Conservation (phyloP, 2,113 vertebrate genomes). For the Cygnus buccinator region DNA sequence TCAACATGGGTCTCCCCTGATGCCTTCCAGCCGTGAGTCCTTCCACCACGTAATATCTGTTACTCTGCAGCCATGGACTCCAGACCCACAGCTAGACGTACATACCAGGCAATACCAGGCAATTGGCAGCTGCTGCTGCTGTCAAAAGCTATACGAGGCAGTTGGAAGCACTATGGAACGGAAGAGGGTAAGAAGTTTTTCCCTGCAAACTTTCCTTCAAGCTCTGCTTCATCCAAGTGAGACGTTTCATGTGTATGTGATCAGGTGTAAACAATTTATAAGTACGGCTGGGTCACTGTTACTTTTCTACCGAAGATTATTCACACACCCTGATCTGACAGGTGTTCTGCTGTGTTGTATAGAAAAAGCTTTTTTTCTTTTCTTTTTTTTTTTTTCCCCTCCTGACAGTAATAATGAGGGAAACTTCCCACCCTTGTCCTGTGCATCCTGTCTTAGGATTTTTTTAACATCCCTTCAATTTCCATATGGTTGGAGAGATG, state of each 20-base stretch:
- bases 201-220: neutral
- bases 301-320: slow-evolving; percentile 12
- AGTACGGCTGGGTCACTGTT: neutral
- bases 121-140: neutral
- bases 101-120: neutral
- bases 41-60: neutral
- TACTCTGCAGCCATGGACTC: neutral
- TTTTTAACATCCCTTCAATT: slow-evolving; percentile 50
- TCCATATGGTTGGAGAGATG: slow-evolving; percentile 60
- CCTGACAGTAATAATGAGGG: neutral
- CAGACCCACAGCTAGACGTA: neutral
- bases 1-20: neutral
- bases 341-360: neutral
- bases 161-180: neutral
- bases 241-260: neutral
- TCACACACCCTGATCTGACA: neutral
- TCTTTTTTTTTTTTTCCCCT: neutral
- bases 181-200: neutral
- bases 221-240: neutral
- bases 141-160: neutral
- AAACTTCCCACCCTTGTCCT: slow-evolving; percentile 29
- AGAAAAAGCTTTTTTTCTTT: neutral
- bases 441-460: neutral
- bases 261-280: slow-evolving; percentile 13
- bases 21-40: neutral